Evolutionary conservation across 2,888 invertebrate genomes (phyloP).

Genomic region (Hemaris fuciformis): DNA sequence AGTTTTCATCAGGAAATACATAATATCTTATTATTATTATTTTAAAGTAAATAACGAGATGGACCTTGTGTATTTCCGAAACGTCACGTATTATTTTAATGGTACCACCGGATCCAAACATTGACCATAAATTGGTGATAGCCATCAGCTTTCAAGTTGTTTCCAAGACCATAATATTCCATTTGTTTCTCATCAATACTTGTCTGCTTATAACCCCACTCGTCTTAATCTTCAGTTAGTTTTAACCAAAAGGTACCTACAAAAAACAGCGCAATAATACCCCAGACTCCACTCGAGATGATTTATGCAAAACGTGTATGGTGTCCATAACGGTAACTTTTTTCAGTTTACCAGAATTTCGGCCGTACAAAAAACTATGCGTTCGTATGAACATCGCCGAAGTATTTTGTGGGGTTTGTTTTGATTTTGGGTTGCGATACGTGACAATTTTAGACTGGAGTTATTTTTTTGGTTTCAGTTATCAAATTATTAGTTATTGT

Average conservation of each 20-base stretch:
- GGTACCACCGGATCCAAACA: too few relatives aligned
- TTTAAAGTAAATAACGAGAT: too few relatives aligned
- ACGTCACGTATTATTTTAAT: too few relatives aligned
- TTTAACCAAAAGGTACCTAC: neutral
- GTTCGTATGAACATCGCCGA: conserved; percentile 34
- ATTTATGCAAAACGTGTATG: conserved; percentile 69
- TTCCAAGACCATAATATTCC: neutral
- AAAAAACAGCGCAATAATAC: conserved; percentile 40
- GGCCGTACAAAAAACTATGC: conserved; percentile 34
- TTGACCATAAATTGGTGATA: too few relatives aligned
- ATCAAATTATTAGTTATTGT: neutral
- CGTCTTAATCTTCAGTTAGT: neutral
- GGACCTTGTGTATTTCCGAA: too few relatives aligned
- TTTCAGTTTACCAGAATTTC: conserved; percentile 43
- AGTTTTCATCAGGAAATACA: too few relatives aligned
- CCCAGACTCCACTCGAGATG: conserved; percentile 59
- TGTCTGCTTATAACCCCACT: neutral
- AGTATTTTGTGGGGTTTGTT: conserved; percentile 30
- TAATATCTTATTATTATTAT: too few relatives aligned
- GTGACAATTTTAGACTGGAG: conserved; percentile 13
- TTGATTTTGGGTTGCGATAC: conserved; percentile 34
- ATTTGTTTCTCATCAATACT: neutral
- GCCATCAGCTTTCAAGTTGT: neutral
- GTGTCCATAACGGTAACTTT: conserved; percentile 66
- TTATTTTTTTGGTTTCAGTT: neutral